Conservation (phyloP, 2,888 invertebrate species). For the Barypeithes pellucidus region DNA sequence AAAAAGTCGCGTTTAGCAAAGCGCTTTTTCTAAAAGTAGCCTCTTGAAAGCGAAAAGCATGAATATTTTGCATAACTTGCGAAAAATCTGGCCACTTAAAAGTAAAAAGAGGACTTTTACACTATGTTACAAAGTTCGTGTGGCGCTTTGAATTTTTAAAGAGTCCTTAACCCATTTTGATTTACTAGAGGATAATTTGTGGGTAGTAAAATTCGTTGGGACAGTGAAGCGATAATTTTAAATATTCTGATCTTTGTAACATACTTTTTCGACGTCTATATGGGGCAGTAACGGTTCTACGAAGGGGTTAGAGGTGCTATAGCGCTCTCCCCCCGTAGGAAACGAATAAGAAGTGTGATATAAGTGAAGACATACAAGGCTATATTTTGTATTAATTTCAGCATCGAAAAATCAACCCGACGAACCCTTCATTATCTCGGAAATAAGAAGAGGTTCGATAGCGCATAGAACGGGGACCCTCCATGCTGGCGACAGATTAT, state of each 20-base stretch:
- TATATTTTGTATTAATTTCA: conserved; percentile 53
- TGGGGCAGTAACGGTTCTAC: no score
- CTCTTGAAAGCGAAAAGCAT: conserved; percentile 16
- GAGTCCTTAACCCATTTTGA: neutral
- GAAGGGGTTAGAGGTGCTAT: no score
- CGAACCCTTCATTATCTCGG: conserved; percentile 89
- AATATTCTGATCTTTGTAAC: no score
- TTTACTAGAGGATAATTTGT: neutral
- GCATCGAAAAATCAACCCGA: conserved; percentile 73
- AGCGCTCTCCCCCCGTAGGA: no score
- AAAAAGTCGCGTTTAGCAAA: conserved; percentile 37
- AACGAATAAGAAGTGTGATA: no score
- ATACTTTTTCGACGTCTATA: no score
- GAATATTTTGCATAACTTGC: conserved; percentile 27
- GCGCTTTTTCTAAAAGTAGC: conserved; percentile 38
- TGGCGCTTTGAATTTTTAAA: conserved; percentile 5
- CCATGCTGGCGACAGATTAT: conserved; percentile 87
- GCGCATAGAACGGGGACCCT: conserved; percentile 93
- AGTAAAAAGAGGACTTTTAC: conserved; percentile 10
- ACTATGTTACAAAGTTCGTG: neutral
- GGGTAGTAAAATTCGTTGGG: neutral
- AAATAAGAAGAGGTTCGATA: conserved; percentile 88
- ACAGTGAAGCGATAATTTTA: neutral
- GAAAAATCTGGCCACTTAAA: conserved; percentile 4
- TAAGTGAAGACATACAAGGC: no score